Conservation (phyloP, 53 echinoderm and acorn worm genomes). For the Arbacia lixula region DNA sequence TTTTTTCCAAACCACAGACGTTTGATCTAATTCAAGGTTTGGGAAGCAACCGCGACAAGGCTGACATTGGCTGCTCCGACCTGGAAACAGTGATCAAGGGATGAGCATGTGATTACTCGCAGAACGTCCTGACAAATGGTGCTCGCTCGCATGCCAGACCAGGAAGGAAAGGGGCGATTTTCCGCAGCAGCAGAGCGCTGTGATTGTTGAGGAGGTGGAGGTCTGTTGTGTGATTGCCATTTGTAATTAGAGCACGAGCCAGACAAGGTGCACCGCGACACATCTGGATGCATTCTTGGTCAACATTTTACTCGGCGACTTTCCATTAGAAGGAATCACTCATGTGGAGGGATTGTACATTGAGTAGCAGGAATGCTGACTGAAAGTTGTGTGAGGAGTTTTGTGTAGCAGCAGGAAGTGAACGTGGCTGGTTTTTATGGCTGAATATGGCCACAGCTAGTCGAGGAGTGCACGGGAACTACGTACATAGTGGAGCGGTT, state of each 20-base stretch:
- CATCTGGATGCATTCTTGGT: too few species aligned
- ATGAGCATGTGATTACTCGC: conserved; percentile 30
- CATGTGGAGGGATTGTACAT: too few species aligned
- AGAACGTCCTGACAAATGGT: not conserved
- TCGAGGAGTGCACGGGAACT: conserved; percentile 61
- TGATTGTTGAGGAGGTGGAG: conserved; percentile 9
- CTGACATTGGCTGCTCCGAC: not conserved
- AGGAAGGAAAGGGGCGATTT: conserved; percentile 29
- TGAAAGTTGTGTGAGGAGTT: not conserved
- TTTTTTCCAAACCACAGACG: conserved; percentile 33
- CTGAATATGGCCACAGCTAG: conserved; percentile 63
- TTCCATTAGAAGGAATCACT: too few species aligned
- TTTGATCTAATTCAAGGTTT: conserved; percentile 31
- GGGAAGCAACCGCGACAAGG: not conserved
- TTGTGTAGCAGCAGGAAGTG: not conserved
- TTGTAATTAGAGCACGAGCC: not conserved
- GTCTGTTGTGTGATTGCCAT: conserved; percentile 14
- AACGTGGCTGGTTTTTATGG: not conserved
- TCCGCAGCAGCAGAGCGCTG: conserved; percentile 1
- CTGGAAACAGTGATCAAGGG: conserved; percentile 24
- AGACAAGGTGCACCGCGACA: not conserved
- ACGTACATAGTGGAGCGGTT: conserved; percentile 56
- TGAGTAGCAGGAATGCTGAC: not conserved
- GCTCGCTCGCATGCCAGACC: conserved; percentile 3
- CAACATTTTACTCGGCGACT: too few species aligned